Evolutionary conservation across 2,113 vertebrate species (phyloP).

Genomic region (Ameiurus melas): DNA sequence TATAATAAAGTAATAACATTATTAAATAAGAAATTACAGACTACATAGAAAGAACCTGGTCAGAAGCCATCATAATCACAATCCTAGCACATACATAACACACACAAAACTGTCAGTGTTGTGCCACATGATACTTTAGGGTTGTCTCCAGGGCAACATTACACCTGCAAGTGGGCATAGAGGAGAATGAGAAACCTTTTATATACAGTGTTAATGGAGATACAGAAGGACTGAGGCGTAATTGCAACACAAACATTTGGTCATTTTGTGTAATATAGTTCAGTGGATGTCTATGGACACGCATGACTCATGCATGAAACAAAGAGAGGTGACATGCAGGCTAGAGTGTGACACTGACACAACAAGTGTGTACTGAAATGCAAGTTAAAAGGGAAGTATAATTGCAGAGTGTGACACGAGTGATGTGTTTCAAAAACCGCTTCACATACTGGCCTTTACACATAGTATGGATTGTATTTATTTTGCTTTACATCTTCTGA

Average conservation of each 20-base stretch:
- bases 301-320: background rate
- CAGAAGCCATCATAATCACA: background rate
- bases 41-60: background rate
- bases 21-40: background rate
- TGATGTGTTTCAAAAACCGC: background rate
- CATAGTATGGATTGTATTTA: background rate
- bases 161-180: background rate
- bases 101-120: background rate
- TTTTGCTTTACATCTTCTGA: background rate
- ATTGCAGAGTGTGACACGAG: background rate
- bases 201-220: background rate
- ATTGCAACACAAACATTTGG: background rate
- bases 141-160: no score
- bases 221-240: background rate
- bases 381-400: background rate
- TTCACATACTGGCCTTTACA: background rate
- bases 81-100: background rate
- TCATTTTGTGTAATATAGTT: background rate
- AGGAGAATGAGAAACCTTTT: background rate
- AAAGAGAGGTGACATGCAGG: background rate
- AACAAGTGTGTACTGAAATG: conserved; percentile 11
- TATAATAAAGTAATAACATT: no score
- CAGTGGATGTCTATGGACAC: background rate
- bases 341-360: background rate
- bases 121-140: no score